Percentiles rank a stretch among this genome's conserved stretches.
These are phyloP conservation scores for Diarsia brunnea DNA, from an alignment of 2,888 invertebrate genomes.

Conservation along the genomic window DNA sequence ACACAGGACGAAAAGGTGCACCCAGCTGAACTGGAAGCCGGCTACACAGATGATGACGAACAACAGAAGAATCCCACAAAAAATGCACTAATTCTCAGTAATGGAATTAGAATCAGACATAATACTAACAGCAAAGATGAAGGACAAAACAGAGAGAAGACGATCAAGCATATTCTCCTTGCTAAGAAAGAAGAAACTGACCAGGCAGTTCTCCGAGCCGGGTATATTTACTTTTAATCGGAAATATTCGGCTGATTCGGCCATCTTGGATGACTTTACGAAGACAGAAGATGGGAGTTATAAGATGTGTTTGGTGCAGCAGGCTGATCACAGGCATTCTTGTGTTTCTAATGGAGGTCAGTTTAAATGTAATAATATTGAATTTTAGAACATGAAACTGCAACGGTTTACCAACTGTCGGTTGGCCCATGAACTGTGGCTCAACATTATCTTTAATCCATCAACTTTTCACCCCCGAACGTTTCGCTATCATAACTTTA, in stretches of 20 bases:
- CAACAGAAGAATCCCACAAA: neutral
- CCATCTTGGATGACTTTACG: constrained; percentile 78
- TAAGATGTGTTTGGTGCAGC: constrained; percentile 69
- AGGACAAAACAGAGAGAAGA: constrained; percentile 78
- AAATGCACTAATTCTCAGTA: constrained; percentile 4
- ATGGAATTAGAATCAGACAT: constrained; percentile 78
- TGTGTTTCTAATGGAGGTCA: constrained; percentile 77
- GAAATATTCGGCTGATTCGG: constrained; percentile 84
- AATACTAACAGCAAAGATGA: constrained; percentile 73
- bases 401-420: too few relatives aligned
- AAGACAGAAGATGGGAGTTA: constrained; percentile 71
- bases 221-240: constrained; percentile 70
- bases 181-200: constrained; percentile 81
- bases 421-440: too few relatives aligned
- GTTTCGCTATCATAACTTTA: too few relatives aligned
- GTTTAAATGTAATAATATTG: neutral
- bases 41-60: neutral
- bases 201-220: constrained; percentile 82
- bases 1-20: neutral
- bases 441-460: too few relatives aligned
- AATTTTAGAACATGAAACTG: too few relatives aligned
- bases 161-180: constrained; percentile 85
- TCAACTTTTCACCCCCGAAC: too few relatives aligned
- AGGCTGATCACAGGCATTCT: constrained; percentile 63
- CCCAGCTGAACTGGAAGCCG: neutral